Base-by-base conservation (phyloP, 2,888 invertebrate genomes). In the Agrypnus murinus region DNA sequence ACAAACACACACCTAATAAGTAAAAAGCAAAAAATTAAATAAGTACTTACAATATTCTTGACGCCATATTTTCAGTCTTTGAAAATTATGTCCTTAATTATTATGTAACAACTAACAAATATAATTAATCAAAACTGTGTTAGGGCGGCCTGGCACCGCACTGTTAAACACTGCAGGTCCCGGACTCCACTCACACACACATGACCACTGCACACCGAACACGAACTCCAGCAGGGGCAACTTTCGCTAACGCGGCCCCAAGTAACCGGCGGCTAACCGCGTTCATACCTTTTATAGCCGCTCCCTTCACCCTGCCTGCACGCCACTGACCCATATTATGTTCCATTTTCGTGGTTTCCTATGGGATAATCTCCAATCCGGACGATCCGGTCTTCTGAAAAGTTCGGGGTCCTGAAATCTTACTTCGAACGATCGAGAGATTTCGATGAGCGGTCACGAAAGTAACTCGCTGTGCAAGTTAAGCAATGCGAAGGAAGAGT, bases 261-360 rank as follows among this genome's bases (percentile, higher is more conserved):
- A 78, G 78, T 80, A 80, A 80, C 77, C 79, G 75, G 78, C 78
- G 77, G 75, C 72, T 75, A 76, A 77, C 76, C 74, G 75, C 75
- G 76, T 71, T 74, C 74, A 75, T 70, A 75, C 73, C 79, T 81
- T 80, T 78, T 81, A 81, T 81, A 81, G 72, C 65, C 74, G 72
- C 73, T 77, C 77, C 73, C 75, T 77, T 74, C 72, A 76, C 73
- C 74, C 75, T 73, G 70, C 67, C 71, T 48, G 64, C 45, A 69
- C 65, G 69, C 64, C 66, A 72, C 64, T 74, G 72, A 70, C 68
- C 67, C 60, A 74, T 74, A 65, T 71, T 68, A 31, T 31, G 45
- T 25, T 40, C 55, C 36, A 40, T 48, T 38, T 62, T 19, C 40
- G 7, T 25, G 17, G n/a, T 43, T 15, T 43, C 53, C 58, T 31